phyloP scores from a whole-genome alignment of 2,113 vertebrate species.

The Macquaria australasica region DNA sequence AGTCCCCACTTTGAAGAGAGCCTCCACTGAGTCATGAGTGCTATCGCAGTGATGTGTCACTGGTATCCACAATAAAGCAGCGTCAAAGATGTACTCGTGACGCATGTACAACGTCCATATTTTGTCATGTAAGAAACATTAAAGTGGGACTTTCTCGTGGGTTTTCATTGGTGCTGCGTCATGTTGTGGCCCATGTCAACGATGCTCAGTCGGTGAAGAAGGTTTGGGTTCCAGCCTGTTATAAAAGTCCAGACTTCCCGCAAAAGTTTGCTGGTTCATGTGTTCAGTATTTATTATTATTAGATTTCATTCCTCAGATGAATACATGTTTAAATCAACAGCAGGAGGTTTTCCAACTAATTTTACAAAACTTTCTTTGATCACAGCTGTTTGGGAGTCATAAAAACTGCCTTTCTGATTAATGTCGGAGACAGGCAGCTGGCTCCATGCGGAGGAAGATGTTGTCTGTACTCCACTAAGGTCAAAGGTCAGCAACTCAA shows the following conservation, averaged over 20 bases:
- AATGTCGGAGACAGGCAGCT: conserved; percentile 20
- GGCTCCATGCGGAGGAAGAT: conserved; percentile 38
- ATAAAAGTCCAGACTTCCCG: not conserved
- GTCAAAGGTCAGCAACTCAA: conserved; percentile 60
- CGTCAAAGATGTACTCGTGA: conserved; percentile 1
- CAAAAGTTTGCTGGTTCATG: not conserved
- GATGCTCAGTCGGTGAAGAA: not conserved
- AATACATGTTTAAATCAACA: conserved; percentile 21
- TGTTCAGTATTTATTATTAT: not conserved
- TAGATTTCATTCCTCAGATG: not conserved
- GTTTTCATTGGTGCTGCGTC: not conserved
- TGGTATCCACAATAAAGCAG: conserved; percentile 17
- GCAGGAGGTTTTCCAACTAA: not conserved
- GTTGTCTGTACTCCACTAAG: not conserved
- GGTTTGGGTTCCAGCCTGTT: not conserved
- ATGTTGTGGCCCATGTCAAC: not conserved
- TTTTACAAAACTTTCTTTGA: conserved; percentile 12
- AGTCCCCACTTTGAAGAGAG: conserved; percentile 46
- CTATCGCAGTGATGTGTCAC: conserved; percentile 28
- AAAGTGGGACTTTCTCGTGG: not conserved
- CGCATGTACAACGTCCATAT: not conserved
- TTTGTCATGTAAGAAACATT: not conserved
- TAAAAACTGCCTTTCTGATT: conserved; percentile 35
- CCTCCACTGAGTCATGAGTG: conserved; percentile 46
- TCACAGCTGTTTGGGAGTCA: not conserved